Base-by-base conservation (phyloP, 2,113 vertebrate species). In the Lasiurus borealis region DNA sequence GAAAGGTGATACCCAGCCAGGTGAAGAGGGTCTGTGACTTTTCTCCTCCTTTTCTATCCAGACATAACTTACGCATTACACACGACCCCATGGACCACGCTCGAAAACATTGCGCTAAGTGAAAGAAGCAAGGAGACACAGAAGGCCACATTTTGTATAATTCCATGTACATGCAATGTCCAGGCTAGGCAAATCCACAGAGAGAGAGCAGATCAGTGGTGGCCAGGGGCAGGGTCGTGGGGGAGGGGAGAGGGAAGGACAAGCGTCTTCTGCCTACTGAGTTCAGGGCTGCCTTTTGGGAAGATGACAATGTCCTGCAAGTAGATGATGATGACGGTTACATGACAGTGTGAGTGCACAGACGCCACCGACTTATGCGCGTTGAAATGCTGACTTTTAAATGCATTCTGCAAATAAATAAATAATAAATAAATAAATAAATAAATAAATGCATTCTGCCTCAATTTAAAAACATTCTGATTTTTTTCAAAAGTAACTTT, bases 131-230 rank as follows among this genome's bases (percentile, higher is more conserved):
- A 68, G 40, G 40, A 40, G 80, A 57, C 57, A n/a, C 94, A 50
- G 19, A 69, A 29, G 29, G 7, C 44, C 59, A 36, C 46, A 27
- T 21, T 13, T 21, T 34, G 34, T 62, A 2, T 73, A 57, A 90
- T 85, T 76, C 71, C 78, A 57, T 34, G 19, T 80, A 73, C 29
- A 36, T 88, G 85, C 94, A 81, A 34, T 81, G 13, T 27, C 34
- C 57, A 25, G 8, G 31, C 7, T 15, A 52, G 48, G 27, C 64
- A 90, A 73, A 87, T 88, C 77, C 68, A 6, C 16, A 54, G 88
- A 78, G 80, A 90, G 48, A 48, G 73, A 84, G 54, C 73, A 85
- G 90, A 62, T 59, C 13, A 84, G 21, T n/a, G 83, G 59, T 68
- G 89, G 29, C 40, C 52, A 78, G 59, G 34, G 81, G 5, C 21